A percentile compares a stretch with the other conserved stretches of the same genome.
phyloP scores from a whole-genome alignment of 2,888 invertebrate species.

The Sesia bembeciformis region DNA sequence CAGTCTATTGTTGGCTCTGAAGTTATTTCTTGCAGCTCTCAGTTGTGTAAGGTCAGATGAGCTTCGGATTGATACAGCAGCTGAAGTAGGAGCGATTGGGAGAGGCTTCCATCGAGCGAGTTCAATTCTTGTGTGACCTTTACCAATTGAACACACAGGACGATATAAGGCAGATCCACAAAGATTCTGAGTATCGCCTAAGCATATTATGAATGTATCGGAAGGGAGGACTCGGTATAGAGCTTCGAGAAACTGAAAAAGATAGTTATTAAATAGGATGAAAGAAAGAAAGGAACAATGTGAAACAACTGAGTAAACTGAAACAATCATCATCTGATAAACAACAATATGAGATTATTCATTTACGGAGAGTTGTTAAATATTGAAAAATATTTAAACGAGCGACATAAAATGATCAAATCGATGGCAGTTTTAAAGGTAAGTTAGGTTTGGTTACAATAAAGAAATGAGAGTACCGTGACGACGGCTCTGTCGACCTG shows the following conservation, averaged over 20 bases:
- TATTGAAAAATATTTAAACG: background rate
- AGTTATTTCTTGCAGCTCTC: constrained; percentile 11
- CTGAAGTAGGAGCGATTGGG: constrained; percentile 9
- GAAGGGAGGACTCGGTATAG: constrained; percentile 14
- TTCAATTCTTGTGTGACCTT: constrained; percentile 12
- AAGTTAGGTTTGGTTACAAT: too few species aligned
- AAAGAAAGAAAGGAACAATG: background rate
- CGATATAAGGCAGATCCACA: constrained; percentile 18
- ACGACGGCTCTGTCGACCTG: too few species aligned
- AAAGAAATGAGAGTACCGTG: too few species aligned
- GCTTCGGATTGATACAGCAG: constrained; percentile 20
- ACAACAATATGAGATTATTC: background rate
- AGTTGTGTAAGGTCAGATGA: constrained; percentile 19
- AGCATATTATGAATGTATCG: constrained; percentile 23
- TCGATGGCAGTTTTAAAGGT: too few species aligned
- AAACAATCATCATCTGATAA: background rate
- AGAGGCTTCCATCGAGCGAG: constrained; percentile 22
- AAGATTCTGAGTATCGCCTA: constrained; percentile 7
- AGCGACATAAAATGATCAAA: too few species aligned
- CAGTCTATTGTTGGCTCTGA: constrained; percentile 21
- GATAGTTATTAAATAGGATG: background rate
- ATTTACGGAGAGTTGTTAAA: background rate
- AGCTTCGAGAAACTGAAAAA: constrained; percentile 20
- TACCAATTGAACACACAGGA: constrained; percentile 15
- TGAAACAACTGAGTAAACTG: background rate